Percentiles rank a stretch among this genome's conserved stretches.
Conservation (phyloP, 1,140 invertebrate genomes). For the Ladona fulva region DNA sequence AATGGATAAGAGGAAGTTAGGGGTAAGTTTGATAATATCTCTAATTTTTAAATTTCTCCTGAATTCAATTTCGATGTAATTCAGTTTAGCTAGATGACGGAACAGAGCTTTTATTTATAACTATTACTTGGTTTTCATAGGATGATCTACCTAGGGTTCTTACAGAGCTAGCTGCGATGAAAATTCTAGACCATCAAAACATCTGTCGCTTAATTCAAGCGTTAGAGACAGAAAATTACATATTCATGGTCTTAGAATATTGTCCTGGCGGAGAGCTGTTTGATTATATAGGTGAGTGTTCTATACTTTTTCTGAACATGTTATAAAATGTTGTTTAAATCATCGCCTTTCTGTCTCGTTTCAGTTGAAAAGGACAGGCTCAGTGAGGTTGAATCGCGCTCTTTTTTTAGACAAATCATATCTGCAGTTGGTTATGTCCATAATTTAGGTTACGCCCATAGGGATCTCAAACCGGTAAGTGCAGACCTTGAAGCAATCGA, state of each 20-base stretch:
- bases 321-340: slow-evolving; percentile 18
- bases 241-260: slow-evolving; percentile 69
- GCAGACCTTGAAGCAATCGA: too few relatives aligned
- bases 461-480: slow-evolving; percentile 73
- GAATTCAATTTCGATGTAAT: neutral
- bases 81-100: neutral
- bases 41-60: neutral
- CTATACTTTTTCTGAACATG: neutral
- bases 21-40: slow-evolving; percentile 42
- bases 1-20: slow-evolving; percentile 65
- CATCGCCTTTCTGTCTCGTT: slow-evolving; percentile 24
- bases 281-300: slow-evolving; percentile 60
- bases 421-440: slow-evolving; percentile 71
- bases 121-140: slow-evolving; percentile 40
- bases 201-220: slow-evolving; percentile 79
- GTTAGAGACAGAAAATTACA: slow-evolving; percentile 61
- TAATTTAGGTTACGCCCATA: slow-evolving; percentile 62
- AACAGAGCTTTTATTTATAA: too few relatives aligned
- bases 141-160: slow-evolving; percentile 69
- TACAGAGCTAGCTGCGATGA: slow-evolving; percentile 72
- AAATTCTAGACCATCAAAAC: slow-evolving; percentile 67
- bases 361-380: slow-evolving; percentile 58
- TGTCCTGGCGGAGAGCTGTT: slow-evolving; percentile 77
- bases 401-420: slow-evolving; percentile 70
- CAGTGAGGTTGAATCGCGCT: slow-evolving; percentile 56